Base-by-base conservation (phyloP, 2,888 invertebrate genomes). In the Coenonympha arcania region DNA sequence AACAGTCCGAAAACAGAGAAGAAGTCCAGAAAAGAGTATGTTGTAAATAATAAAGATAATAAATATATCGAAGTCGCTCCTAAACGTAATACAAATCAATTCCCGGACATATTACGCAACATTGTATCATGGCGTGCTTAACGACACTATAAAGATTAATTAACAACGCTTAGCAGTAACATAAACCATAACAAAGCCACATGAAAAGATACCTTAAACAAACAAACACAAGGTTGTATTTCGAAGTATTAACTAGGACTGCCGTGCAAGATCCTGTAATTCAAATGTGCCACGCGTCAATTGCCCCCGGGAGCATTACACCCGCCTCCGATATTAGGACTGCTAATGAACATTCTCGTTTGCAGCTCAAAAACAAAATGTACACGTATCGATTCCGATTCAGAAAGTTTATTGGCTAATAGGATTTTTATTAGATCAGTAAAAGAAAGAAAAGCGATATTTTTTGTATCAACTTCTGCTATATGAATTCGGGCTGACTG, bases 111-210 rank as follows among this genome's bases (percentile, higher is more conserved):
- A 24, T 52, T 45, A 41, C 30, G 31, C 49, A 46, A 49, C 53
- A 49, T 50, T 50, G 46, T 42, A 46, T 43, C 49, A 41, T 50
- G 53, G 50, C 50, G 42, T 53, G 42, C 39, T 49, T 50, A 50
- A 46, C 50, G 53, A 53, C 46, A 53, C 46, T 39, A 50, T 53
- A 53, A 53, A 53, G 49, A 50, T 53, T 53, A 50, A 53, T 53
- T 53, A 50, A 53, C 46, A 28, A 16, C 26, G 42, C 48, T 48
- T 45, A 45, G 36, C n/a, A 20, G 22, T 19, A 22, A 43, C 31
- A 43, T 43, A 43, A 43, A 43, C 31, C 20, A 20, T 22, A 5
- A 6, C 13, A 22, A 4, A 6, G 31, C 15, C 9, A 31, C 1
- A 15, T 4, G 20, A 31, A 31, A 19, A 22, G 1, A 2, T 13